phyloP scores from a whole-genome alignment of 2,888 invertebrate genomes.

The Thalpophila matura region DNA sequence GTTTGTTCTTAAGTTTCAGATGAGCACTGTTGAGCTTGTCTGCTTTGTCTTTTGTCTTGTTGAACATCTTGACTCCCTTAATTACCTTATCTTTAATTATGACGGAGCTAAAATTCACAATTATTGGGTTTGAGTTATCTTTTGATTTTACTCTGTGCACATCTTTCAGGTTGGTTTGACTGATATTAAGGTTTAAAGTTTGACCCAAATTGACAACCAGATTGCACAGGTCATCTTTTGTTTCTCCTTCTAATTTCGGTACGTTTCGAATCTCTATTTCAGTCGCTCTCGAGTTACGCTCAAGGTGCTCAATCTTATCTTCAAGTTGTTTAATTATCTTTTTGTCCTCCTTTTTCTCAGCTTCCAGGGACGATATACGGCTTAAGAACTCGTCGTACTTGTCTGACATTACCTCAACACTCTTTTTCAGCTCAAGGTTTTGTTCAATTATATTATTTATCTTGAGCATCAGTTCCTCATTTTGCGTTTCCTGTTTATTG shows the following conservation, averaged over 20 bases:
- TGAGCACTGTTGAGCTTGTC: conserved; percentile 6
- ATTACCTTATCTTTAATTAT: conserved; percentile 5
- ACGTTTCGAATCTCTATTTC: conserved; percentile 15
- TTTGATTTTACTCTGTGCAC: conserved; percentile 7
- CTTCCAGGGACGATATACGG: conserved; percentile 11
- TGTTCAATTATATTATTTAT: conserved; percentile 9
- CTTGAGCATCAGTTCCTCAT: conserved; percentile 13
- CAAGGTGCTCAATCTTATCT: conserved; percentile 6
- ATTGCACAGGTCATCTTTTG: conserved; percentile 11
- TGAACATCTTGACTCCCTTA: conserved; percentile 8
- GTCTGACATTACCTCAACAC: conserved; percentile 14
- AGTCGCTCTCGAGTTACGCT: conserved; percentile 9
- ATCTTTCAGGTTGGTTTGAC: conserved; percentile 9
- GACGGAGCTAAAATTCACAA: conserved; percentile 8
- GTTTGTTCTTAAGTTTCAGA: not conserved
- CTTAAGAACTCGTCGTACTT: conserved; percentile 8
- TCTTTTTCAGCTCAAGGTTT: not conserved
- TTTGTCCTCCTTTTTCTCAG: conserved; percentile 10
- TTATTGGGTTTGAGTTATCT: conserved; percentile 1
- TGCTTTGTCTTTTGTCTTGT: conserved; percentile 1
- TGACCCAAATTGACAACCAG: conserved; percentile 7
- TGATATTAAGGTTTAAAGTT: conserved; percentile 2
- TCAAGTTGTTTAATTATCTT: conserved; percentile 9
- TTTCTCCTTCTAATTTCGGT: conserved; percentile 3
- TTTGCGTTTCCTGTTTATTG: conserved; percentile 10